A percentile compares a stretch with the other conserved stretches of the same genome.
phyloP scores from a whole-genome alignment of 2,888 invertebrate genomes.

The Caradrina kadenii region DNA sequence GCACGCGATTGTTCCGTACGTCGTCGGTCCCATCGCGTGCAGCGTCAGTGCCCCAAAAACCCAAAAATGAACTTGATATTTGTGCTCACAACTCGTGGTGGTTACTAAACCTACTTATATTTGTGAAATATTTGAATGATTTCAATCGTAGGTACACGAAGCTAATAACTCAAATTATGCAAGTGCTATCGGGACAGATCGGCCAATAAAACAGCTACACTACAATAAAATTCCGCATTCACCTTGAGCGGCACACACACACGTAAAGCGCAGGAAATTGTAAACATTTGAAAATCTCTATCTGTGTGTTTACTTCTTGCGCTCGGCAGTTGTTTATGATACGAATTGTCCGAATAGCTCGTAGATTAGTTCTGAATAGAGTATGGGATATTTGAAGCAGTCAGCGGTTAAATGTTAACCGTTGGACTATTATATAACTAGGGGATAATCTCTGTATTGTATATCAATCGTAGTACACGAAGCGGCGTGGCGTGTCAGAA shows the following conservation, averaged over 20 bases:
- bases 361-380: slow-evolving; percentile 13
- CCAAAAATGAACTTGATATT: too few relatives aligned
- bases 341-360: slow-evolving; percentile 23
- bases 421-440: not conserved
- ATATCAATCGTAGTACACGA: slow-evolving; percentile 14
- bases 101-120: too few relatives aligned
- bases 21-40: too few relatives aligned
- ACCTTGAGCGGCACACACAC: slow-evolving; percentile 37
- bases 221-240: slow-evolving; percentile 22
- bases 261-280: slow-evolving; percentile 24
- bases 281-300: slow-evolving; percentile 34
- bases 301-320: slow-evolving; percentile 17
- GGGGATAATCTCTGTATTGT: slow-evolving; percentile 23
- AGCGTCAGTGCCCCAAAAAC: too few relatives aligned
- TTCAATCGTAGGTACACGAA: not conserved
- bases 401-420: slow-evolving; percentile 1
- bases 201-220: slow-evolving; percentile 44
- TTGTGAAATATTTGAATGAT: slow-evolving; percentile 7
- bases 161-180: slow-evolving; percentile 4
- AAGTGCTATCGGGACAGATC: slow-evolving; percentile 22
- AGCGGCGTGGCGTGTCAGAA: not conserved
- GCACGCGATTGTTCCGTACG: too few relatives aligned
- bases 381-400: slow-evolving; percentile 18
- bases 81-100: too few relatives aligned
- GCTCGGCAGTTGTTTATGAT: slow-evolving; percentile 33